Conservation (phyloP, 2,113 vertebrate genomes). For the Rhinopomastus cyanomelas region DNA sequence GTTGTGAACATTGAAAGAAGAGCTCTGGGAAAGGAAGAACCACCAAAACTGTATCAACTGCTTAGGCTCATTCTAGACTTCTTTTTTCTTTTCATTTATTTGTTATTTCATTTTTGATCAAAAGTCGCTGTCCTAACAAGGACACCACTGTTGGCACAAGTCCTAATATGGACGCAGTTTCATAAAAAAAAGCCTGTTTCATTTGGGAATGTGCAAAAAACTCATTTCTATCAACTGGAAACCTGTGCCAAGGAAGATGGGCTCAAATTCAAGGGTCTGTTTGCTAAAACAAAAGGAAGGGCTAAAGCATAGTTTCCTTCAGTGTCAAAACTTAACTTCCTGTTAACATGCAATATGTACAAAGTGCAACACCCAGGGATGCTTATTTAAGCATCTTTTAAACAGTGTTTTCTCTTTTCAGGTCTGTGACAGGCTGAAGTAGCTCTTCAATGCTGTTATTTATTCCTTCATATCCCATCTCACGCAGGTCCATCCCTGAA, state of each 20-base stretch:
- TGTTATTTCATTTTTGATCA: neutral
- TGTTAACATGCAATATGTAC: neutral
- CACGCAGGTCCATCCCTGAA: neutral
- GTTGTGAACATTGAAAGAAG: neutral
- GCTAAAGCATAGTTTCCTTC: slow-evolving; percentile 19
- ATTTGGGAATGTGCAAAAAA: neutral
- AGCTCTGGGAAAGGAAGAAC: neutral
- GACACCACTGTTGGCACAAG: neutral
- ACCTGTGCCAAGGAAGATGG: slow-evolving; percentile 2
- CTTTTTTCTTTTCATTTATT: neutral
- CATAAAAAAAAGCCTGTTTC: neutral
- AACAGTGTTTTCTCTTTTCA: neutral
- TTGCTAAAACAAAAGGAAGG: slow-evolving; percentile 43
- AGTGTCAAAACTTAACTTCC: slow-evolving; percentile 37
- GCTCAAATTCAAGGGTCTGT: neutral
- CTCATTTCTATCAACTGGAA: neutral
- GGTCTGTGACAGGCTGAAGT: neutral
- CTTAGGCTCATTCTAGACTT: neutral
- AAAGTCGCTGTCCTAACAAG: neutral
- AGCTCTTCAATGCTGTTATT: neutral
- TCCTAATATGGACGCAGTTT: neutral
- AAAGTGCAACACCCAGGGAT: neutral
- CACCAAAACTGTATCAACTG: neutral
- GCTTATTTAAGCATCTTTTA: neutral
- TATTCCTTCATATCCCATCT: neutral